Percentiles rank a stretch among this genome's conserved stretches.
Evolutionary conservation across 35 echinoderm and acorn worm species (phyloP).

Genomic region (Ophiothrix spiculata): DNA sequence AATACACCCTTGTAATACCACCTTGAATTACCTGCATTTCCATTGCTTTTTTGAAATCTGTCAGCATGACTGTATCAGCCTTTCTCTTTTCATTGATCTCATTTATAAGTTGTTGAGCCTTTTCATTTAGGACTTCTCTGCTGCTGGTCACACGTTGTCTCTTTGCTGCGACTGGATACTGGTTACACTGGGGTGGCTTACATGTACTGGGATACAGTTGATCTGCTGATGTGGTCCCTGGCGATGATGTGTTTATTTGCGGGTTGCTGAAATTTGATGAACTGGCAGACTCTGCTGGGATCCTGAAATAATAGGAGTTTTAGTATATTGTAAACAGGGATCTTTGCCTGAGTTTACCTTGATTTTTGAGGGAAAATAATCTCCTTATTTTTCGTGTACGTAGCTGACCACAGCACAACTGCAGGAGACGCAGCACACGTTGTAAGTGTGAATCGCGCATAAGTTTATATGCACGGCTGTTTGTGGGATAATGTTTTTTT

Average conservation of each 20-base stretch:
- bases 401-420: too few relatives aligned
- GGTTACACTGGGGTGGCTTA: neutral
- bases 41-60: slow-evolving; percentile 82
- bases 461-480: neutral
- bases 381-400: too few relatives aligned
- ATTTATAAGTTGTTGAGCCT: slow-evolving; percentile 82
- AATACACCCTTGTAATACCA: too few relatives aligned
- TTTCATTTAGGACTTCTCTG: slow-evolving; percentile 71
- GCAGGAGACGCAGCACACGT: neutral
- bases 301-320: neutral
- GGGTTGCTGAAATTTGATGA: neutral
- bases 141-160: neutral
- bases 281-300: slow-evolving; percentile 12
- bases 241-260: neutral
- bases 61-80: slow-evolving; percentile 64
- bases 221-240: neutral
- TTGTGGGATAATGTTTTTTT: neutral
- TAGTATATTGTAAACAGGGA: neutral
- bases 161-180: neutral
- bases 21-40: slow-evolving; percentile 82
- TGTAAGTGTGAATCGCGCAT: neutral
- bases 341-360: neutral
- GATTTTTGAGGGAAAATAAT: neutral
- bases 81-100: slow-evolving; percentile 96
- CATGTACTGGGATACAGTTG: neutral